Evolutionary conservation across 53 echinoderm and acorn worm species (phyloP), one percentile per base, ranked within the genome.

Genomic region (Echinometra lucunter): DNA sequence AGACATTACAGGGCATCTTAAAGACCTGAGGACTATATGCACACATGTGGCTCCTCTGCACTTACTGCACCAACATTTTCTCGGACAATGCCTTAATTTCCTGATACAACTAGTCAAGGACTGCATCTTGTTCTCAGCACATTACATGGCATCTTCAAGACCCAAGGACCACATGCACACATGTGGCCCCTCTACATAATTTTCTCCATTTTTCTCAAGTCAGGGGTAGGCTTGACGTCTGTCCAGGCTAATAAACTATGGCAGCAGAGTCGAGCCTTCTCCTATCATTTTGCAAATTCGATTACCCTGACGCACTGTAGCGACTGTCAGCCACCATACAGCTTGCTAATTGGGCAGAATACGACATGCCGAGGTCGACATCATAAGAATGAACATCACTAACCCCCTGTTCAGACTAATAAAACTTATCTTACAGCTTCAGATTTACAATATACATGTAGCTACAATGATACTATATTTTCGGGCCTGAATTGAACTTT

Each of bases 321-420:
- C 85, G 85, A 44, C 85, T 83, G 85, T 83, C 85, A 83, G 44
- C 9, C 44, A 83, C 69, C 69, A 69, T 69, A 69, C 19, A 69
- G 69, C 12, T 69, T 69, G 69, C 69, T 69, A 69, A 69, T 69
- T 69, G 69, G 69, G 69, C 69, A 19, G 69, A 30, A 69, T 32
- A 69, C 69, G 69, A 69, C 69, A 69, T 69, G 69, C 69, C 69
- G 30, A 15, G 69, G 34, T 0, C 32, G 69, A 69, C 69, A 69
- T 69, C 69, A 34, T 69, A 12, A 18, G 32, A 28, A 69, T 28
- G 69, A 69, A 15, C 32, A 69, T 69, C 34, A 12, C 19, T 32
- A 11, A 34, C 30, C 34, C 63, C 17, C 32, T 8, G 13, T 69
- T 69, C 63, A 63, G 63, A 63, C 63, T 63, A 1, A 7, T 5